Base-by-base conservation (phyloP, 2,113 vertebrate species). In the Ciconia boyciana region DNA sequence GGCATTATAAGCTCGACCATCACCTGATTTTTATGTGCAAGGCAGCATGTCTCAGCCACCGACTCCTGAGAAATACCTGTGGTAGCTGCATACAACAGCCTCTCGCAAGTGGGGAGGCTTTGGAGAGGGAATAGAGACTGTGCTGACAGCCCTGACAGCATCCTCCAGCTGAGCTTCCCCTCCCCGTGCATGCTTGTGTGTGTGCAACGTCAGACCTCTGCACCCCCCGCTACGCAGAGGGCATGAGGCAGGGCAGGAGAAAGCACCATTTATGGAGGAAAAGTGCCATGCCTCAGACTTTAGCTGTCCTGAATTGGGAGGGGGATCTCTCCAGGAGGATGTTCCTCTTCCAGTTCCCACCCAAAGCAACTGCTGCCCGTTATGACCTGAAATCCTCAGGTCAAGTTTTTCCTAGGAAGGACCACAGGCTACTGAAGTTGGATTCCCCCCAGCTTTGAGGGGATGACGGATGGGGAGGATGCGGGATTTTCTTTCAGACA, bases 161-260 rank as follows among this genome's bases (percentile, higher is more conserved):
- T 49, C 75, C 28, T 83, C 31, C 49, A 20, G 34, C 8, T 28
- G 54, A 52, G 46, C 22, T 62, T 58, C 34, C 39, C 46, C 20
- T 39, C 36, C 39, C 34, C 4, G 3, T 3, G 13, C 48, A 4
- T 5, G 4, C 22, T 6, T 2, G 11, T 12, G 36, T 3, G 32
- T 7, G 15, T 24, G 39, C 9, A 7, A 60, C 3, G 7, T 29
- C 54, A 55, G 26, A 49, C 9, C 48, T 80, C 26, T 41, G 41
- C 36, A 51, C 43, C 24, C 12, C 18, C n/a, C 6, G 9, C 29
- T 52, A 10, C 3, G 0, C 7, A 46, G 39, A 29, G 24, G 16
- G 49, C 4, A 3, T 12, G 7, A 22, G 51, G 7, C 11, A 24
- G 7, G 16, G 32, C 17, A 8, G 24, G 7, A n/a, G 16, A 83